A percentile compares a stretch with the other conserved stretches of the same genome.
These are phyloP conservation scores for Mesoclemmys tuberculata DNA, from an alignment of 2,113 vertebrate genomes.

Conservation along the genomic window DNA sequence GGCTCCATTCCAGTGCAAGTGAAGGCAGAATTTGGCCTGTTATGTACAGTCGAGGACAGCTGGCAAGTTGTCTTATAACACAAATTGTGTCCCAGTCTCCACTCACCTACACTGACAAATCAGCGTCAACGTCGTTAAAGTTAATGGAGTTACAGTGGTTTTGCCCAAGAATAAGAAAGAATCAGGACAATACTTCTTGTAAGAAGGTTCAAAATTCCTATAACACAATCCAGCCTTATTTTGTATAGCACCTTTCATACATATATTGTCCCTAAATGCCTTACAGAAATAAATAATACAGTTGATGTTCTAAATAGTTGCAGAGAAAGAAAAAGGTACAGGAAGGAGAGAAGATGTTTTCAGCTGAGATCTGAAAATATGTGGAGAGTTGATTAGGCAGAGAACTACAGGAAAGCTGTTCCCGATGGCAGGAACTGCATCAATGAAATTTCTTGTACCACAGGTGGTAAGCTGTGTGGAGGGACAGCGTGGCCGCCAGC, in stretches of 20 bases:
- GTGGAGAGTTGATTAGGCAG: neutral
- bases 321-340: neutral
- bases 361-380: conserved; percentile 19
- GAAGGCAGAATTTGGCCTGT: neutral
- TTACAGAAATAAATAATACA: neutral
- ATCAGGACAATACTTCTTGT: neutral
- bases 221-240: neutral
- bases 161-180: neutral
- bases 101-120: neutral
- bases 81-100: neutral
- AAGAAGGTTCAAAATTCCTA: neutral
- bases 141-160: neutral
- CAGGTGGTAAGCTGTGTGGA: neutral
- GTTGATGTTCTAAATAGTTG: neutral
- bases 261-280: neutral
- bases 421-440: neutral
- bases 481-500: neutral
- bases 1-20: neutral
- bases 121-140: neutral
- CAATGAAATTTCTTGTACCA: neutral
- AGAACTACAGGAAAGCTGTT: neutral
- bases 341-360: neutral
- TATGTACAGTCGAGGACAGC: neutral
- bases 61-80: neutral
- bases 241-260: neutral